Conservation (phyloP, 1,140 invertebrate genomes). For the Maconellicoccus hirsutus region DNA sequence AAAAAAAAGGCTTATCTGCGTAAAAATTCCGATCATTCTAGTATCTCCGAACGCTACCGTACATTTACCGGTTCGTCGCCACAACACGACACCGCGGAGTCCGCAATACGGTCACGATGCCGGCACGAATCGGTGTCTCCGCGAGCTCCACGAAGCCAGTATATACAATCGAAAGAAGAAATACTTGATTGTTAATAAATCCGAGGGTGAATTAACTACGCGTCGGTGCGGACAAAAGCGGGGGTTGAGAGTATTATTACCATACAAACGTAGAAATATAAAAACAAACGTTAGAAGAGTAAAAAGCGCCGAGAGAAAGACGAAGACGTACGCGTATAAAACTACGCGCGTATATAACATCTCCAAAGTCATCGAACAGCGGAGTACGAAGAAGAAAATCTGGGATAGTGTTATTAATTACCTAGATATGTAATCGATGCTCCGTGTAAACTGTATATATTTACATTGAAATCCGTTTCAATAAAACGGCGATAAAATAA, state of each 20-base stretch:
- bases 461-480: slow-evolving; percentile 4
- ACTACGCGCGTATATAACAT: no score
- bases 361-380: not conserved
- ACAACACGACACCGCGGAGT: not conserved
- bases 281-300: not conserved
- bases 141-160: no score
- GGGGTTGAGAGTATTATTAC: not conserved
- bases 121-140: not conserved
- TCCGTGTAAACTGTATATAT: slow-evolving; percentile 2
- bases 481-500: slow-evolving; percentile 5
- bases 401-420: not conserved
- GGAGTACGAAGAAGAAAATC: not conserved
- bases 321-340: no score
- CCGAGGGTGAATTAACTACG: not conserved
- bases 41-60: not conserved
- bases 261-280: not conserved
- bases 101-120: not conserved
- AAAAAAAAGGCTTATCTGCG: no score
- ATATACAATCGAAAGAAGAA: no score
- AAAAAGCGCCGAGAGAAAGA: not conserved
- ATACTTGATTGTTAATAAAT: not conserved
- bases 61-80: not conserved
- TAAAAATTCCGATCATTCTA: no score
- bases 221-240: not conserved
- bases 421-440: slow-evolving; percentile 7